phyloP scores from a whole-genome alignment of 2,888 invertebrate genomes.

The Drosophila paucipuncta region DNA sequence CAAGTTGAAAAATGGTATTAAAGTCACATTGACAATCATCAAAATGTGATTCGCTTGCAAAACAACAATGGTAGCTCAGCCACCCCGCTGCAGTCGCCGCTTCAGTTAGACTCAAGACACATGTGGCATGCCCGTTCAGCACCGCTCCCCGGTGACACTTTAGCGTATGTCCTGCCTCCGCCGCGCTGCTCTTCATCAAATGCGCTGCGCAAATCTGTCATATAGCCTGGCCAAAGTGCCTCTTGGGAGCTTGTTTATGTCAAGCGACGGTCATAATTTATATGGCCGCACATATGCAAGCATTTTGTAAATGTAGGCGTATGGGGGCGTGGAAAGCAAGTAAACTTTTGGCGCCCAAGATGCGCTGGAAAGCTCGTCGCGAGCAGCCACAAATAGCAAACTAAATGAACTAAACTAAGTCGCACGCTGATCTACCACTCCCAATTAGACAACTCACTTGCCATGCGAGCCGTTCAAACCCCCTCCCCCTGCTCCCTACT shows the following conservation, averaged over 20 bases:
- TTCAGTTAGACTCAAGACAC: slow-evolving; percentile 61
- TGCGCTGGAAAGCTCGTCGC: slow-evolving; percentile 1
- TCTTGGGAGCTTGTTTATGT: slow-evolving; percentile 86
- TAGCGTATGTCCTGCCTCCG: slow-evolving; percentile 66
- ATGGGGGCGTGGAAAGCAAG: slow-evolving; percentile 63
- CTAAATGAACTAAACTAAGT: slow-evolving; percentile 79
- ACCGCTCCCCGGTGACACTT: slow-evolving; percentile 81
- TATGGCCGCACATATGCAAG: slow-evolving; percentile 66
- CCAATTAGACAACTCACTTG: slow-evolving; percentile 70
- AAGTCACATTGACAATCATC: slow-evolving; percentile 85
- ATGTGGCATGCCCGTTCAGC: slow-evolving; percentile 57
- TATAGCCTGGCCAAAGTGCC: slow-evolving; percentile 83
- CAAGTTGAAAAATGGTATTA: slow-evolving; percentile 82
- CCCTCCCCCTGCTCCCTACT: not conserved
- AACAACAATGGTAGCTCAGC: slow-evolving; percentile 59
- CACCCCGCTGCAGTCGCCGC: slow-evolving; percentile 34
- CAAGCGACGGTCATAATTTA: slow-evolving; percentile 83
- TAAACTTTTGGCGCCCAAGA: slow-evolving; percentile 71
- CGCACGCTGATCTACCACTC: slow-evolving; percentile 74
- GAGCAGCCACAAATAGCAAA: slow-evolving; percentile 45
- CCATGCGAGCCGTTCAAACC: slow-evolving; percentile 5
- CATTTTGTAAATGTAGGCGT: slow-evolving; percentile 35
- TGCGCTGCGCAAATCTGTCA: slow-evolving; percentile 83
- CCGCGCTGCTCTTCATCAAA: slow-evolving; percentile 69
- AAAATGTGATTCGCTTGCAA: slow-evolving; percentile 82